A percentile compares a stretch with the other conserved stretches of the same genome.
Conservation (phyloP, 2,113 vertebrate genomes). For the Eulemur rufifrons region DNA sequence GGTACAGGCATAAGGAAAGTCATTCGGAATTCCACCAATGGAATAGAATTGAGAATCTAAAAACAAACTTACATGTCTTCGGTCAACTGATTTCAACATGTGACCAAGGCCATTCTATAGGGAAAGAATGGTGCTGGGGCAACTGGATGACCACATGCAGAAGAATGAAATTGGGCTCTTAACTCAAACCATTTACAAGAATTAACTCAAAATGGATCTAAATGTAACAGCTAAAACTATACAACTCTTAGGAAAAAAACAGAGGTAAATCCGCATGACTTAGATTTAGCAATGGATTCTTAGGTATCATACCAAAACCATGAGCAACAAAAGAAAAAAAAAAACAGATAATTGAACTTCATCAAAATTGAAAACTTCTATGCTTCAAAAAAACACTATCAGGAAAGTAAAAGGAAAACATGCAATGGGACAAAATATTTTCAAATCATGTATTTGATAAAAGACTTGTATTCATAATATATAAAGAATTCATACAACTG, state of each 20-base stretch:
- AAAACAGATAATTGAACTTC: background rate
- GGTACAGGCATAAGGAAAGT: background rate
- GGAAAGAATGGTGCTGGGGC: background rate
- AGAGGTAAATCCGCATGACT: background rate
- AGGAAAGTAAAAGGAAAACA: background rate
- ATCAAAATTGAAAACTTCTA: background rate
- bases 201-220: background rate
- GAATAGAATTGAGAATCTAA: background rate
- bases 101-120: background rate
- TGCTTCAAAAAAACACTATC: background rate
- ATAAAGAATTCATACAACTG: no score
- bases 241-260: background rate
- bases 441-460: background rate
- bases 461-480: background rate
- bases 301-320: background rate
- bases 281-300: background rate
- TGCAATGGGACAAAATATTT: background rate
- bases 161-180: background rate
- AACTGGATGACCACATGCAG: background rate
- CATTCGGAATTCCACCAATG: background rate
- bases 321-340: background rate
- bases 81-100: background rate
- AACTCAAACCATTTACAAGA: background rate
- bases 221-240: background rate
- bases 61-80: background rate